Percentiles rank a stretch among this genome's conserved stretches.
Conservation (phyloP, 1,140 invertebrate genomes). For the Coboldia fuscipes region DNA sequence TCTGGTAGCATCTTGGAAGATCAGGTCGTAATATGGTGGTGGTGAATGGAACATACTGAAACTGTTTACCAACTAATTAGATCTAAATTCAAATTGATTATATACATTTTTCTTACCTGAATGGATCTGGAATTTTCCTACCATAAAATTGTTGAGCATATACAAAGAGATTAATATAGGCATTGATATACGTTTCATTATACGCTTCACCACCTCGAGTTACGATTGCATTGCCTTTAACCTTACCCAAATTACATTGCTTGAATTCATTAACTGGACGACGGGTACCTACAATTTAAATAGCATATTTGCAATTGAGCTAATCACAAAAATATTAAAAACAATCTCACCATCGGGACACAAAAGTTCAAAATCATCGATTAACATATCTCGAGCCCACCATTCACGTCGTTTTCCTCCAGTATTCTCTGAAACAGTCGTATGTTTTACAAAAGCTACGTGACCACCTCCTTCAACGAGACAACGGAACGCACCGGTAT, state of each 20-base stretch:
- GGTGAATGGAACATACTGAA: conserved; percentile 77
- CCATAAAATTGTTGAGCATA: conserved; percentile 85
- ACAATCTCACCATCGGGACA: conserved; percentile 65
- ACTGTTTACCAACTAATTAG: conserved; percentile 25
- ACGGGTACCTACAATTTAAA: conserved; percentile 33
- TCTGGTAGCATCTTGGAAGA: conserved; percentile 80
- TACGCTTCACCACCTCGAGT: conserved; percentile 49
- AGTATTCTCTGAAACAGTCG: conserved; percentile 76
- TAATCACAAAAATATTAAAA: not conserved
- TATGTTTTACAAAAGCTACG: conserved; percentile 86
- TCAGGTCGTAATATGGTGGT: conserved; percentile 62
- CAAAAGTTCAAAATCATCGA: conserved; percentile 80
- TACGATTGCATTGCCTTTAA: conserved; percentile 80
- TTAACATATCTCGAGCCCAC: conserved; percentile 83
- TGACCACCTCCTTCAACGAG: conserved; percentile 87
- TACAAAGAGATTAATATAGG: conserved; percentile 68
- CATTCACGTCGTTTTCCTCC: conserved; percentile 72
- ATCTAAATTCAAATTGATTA: not conserved
- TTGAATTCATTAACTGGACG: conserved; percentile 56
- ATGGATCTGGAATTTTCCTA: conserved; percentile 60
- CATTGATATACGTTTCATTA: conserved; percentile 60
- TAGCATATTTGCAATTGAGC: not conserved
- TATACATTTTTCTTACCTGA: conserved; percentile 29
- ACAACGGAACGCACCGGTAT: conserved; percentile 78
- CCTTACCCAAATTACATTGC: conserved; percentile 74